phyloP scores from a whole-genome alignment of 1,140 invertebrate species.

The Amyelois transitella region DNA sequence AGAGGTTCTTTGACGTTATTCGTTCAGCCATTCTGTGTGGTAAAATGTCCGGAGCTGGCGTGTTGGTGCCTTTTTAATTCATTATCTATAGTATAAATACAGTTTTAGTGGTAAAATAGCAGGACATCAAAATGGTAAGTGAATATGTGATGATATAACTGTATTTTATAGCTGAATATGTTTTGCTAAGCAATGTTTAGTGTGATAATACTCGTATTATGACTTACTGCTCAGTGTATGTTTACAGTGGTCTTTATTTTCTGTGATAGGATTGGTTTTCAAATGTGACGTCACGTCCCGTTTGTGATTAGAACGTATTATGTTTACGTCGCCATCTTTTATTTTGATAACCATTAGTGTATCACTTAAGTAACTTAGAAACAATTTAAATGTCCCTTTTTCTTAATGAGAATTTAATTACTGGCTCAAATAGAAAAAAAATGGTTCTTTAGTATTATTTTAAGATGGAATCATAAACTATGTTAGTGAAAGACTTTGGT shows the following conservation, averaged over 20 bases:
- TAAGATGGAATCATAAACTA: too few species aligned
- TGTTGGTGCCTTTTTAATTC: slow-evolving; percentile 58
- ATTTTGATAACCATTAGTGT: background rate
- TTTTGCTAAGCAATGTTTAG: slow-evolving; percentile 2
- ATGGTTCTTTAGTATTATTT: too few species aligned
- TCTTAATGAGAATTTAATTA: too few species aligned
- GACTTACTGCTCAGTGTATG: background rate
- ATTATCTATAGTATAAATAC: slow-evolving; percentile 50
- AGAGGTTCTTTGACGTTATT: slow-evolving; percentile 51
- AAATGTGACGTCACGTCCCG: background rate
- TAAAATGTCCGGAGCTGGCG: slow-evolving; percentile 56
- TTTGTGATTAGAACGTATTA: background rate
- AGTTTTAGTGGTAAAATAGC: slow-evolving; percentile 28
- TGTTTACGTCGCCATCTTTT: background rate
- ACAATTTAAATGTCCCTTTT: too few species aligned
- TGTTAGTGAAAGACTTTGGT: too few species aligned
- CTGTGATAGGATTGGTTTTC: background rate
- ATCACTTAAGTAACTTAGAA: background rate
- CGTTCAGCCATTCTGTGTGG: slow-evolving; percentile 60
- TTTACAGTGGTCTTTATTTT: background rate
- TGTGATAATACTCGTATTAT: background rate
- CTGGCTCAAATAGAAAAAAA: too few species aligned
- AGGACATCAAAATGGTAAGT: slow-evolving; percentile 46
- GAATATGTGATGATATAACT: background rate
- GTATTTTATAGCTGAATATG: background rate